Evolutionary conservation across 2,888 invertebrate genomes (phyloP).

Genomic region (Andrena dorsata): DNA sequence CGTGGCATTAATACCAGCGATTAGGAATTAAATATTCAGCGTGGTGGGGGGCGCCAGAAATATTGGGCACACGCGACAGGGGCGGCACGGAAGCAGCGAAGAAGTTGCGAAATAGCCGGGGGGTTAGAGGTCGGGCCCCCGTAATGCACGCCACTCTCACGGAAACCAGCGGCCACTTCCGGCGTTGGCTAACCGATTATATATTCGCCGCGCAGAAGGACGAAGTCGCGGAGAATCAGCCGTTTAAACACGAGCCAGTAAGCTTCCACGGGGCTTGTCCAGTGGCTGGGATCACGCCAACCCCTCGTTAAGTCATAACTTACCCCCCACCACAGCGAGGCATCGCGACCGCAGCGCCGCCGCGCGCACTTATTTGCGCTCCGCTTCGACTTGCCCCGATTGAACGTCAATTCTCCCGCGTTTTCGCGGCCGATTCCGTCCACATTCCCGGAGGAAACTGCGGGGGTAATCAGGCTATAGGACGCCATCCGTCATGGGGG

Average conservation of each 20-base stretch:
- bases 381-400: conserved; percentile 58
- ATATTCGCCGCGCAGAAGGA: conserved; percentile 73
- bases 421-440: neutral
- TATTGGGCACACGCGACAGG: conserved; percentile 26
- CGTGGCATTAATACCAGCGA: conserved; percentile 33
- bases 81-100: conserved; percentile 14
- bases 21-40: conserved; percentile 29
- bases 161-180: conserved; percentile 71
- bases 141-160: conserved; percentile 68
- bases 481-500: neutral
- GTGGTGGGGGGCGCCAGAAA: conserved; percentile 8
- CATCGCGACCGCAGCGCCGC: conserved; percentile 21
- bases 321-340: conserved; percentile 75
- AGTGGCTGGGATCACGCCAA: conserved; percentile 82
- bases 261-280: conserved; percentile 80
- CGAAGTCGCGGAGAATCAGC: conserved; percentile 79
- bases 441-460: neutral
- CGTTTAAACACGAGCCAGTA: conserved; percentile 81
- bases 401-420: conserved; percentile 64
- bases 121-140: neutral
- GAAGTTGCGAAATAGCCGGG: conserved; percentile 17
- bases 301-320: conserved; percentile 85
- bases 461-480: too few relatives aligned
- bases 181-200: conserved; percentile 75
- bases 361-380: conserved; percentile 64